Base-by-base conservation (phyloP, 2,888 invertebrate genomes). In the Hirtodrosophila confusa region DNA sequence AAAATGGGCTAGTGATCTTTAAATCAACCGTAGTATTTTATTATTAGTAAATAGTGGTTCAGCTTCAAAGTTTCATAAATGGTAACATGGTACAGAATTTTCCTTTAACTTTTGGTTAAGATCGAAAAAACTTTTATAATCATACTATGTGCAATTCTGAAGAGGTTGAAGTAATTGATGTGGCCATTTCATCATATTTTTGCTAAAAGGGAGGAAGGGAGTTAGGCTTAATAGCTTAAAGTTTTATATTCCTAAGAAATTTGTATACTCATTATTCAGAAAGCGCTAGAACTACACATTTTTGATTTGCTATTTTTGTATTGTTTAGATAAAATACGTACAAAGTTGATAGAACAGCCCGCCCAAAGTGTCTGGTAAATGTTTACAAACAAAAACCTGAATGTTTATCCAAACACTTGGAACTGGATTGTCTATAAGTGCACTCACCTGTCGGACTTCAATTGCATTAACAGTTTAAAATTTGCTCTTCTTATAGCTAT, bases 401-500 rank as follows among this genome's bases (percentile, higher is more conserved):
- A 23, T 55, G 57, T 61, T 64, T 61, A 61, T 9, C 17, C 47
- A 64, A 69, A 57, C 47, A 69, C 31, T 54, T 29, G 41, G 41
- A 23, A 39, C 31, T 55, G 29, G 47, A 61, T 68, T 43, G 36
- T 37, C 43, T 35, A 24, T 54, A 61, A 61, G 57, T 64, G 64
- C 69, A 69, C 64, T 69, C 43, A 73, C 40, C 74, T 61, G 50
- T 50, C 62, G 29, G 24, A 31, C 29, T 50, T 7, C 9, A 12
- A 48, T 54, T 48, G 44, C 56, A 60, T 29, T 58, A 55, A 55
- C 17, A 43, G 8, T 6, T 29, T 51, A 8, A 10, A 51, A 41
- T 51, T 6, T 37, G 4, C 24, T 39, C 31, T 12, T 9, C 24
- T 75, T 76, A 44, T 74, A 91, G 91, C 73, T 91, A 90, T 73